Base-by-base conservation (phyloP, 1,140 invertebrate genomes). In the Wasmannia auropunctata region DNA sequence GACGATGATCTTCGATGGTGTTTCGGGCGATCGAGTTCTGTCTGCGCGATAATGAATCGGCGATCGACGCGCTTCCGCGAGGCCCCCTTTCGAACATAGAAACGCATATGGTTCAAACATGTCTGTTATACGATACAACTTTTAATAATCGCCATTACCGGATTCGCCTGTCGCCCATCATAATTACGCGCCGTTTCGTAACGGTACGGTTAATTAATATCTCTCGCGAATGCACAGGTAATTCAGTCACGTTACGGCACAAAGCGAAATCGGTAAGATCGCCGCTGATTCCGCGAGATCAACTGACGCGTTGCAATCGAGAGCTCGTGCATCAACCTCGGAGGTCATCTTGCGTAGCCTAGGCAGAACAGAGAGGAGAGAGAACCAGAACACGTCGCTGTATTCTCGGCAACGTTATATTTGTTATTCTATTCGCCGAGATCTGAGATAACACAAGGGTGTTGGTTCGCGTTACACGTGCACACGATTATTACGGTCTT, bases 131-230 rank as follows among this genome's bases (percentile, higher is more conserved):
- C 37, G 51, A 43, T 43, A 10, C 16, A 11, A 22, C 58, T 62
- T 58, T 28, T 83, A 49, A 75, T 62, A 75, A 88, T 89, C 84
- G 28, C 5, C 25, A 54, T 16, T 51, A 37, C 16, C 62, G 28
- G 63, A n/a, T 85, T 81, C 49, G n/a, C 69, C 76, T 86, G 85
- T 88, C 87, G 88, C 49, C 65, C 28, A 83, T 60, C 85, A 86
- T 80, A 40, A 83, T 74, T 25, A 58, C 25, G 77, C 37, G 60
- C 25, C 22, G 51, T 31, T 54, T 58, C 56, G 49, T 88, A 89
- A 89, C 88, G 87, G 88, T 88, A 89, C 70, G 37, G 56, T 19
- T 89, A 89, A 89, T 89, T 89, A 86, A 85, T 81, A 86, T 76
- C 75, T 56, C n/a, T 65, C 75, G 60, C 43, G 49, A 56, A n/a